phyloP scores from a whole-genome alignment of 2,888 invertebrate genomes.

The Poecilus cupreus region DNA sequence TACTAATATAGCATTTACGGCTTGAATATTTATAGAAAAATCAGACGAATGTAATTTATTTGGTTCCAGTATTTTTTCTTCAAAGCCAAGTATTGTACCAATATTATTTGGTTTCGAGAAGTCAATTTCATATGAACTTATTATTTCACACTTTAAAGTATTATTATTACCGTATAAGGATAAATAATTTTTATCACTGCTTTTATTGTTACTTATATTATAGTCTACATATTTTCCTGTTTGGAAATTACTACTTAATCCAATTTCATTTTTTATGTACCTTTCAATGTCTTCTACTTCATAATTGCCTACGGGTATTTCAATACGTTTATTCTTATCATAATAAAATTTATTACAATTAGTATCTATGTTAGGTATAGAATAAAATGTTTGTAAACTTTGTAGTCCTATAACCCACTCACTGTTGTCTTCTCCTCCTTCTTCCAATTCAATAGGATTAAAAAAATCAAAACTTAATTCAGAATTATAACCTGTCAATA shows the following conservation, averaged over 20 bases:
- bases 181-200: too few relatives aligned
- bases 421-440: too few relatives aligned
- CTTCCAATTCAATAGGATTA: conserved; percentile 1
- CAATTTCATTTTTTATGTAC: conserved; percentile 53
- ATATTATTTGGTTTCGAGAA: conserved; percentile 58
- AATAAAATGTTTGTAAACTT: neutral
- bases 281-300: conserved; percentile 57
- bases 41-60: conserved; percentile 64
- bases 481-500: neutral
- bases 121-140: neutral
- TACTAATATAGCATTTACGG: conserved; percentile 64
- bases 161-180: too few relatives aligned
- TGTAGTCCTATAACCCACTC: neutral
- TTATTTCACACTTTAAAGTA: too few relatives aligned
- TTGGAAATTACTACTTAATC: too few relatives aligned
- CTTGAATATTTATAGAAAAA: conserved; percentile 66
- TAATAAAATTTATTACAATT: conserved; percentile 67
- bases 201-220: too few relatives aligned
- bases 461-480: neutral
- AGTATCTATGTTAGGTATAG: conserved; percentile 67
- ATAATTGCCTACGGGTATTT: neutral
- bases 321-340: conserved; percentile 57
- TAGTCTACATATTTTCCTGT: too few relatives aligned
- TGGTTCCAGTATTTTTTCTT: conserved; percentile 46
- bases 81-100: conserved; percentile 65